Base-by-base conservation (phyloP, 2,888 invertebrate species). In the Lycia hirtaria region DNA sequence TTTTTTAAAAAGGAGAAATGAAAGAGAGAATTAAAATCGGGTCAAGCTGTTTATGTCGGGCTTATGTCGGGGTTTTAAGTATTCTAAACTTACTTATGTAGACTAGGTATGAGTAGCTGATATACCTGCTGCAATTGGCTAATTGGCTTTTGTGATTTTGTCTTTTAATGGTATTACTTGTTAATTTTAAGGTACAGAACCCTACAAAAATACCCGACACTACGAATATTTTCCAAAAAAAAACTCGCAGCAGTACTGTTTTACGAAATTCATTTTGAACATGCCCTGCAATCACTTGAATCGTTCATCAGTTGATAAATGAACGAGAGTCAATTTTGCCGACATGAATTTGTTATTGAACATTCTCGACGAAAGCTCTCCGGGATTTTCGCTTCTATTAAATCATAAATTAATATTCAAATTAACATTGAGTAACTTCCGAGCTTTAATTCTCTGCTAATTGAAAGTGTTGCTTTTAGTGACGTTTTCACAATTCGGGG, bases 401-500 rank as follows among this genome's bases (percentile, higher is more conserved):
- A 69, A 71, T 69, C 62, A 64, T 65, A 71, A 75, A 73, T 73
- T 65, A 75, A 68, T 75, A 74, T 70, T 70, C 61, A 71, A 69
- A 71, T 75, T 65, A 69, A 67, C 66, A 64, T 68, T 68, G 64
- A 69, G 64, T 71, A 69, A 72, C 72, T 75, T 65, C 65, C 64
- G 55, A 75, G 69, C 63, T 64, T 65, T 67, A 67, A 68, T 69
- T 71, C 65, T 60, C 28, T 45, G 50, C 50, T 61, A 62, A 63
- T 61, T 65, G 65, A 64, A 65, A 64, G 58, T 64, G 63, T 64
- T 60, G 49, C 53, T 56, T 63, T 52, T 51, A 60, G 71, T 80
- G 76, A 78, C 78, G 76, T 75, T 76, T 78, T 73, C 70, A 69
- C 72, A 67, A 65, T 72, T 74, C 68, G 59, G 65, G 68, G 71